These are phyloP conservation scores for Papilio helenus DNA, from an alignment of 1,140 invertebrate genomes.

Conservation along the genomic window DNA sequence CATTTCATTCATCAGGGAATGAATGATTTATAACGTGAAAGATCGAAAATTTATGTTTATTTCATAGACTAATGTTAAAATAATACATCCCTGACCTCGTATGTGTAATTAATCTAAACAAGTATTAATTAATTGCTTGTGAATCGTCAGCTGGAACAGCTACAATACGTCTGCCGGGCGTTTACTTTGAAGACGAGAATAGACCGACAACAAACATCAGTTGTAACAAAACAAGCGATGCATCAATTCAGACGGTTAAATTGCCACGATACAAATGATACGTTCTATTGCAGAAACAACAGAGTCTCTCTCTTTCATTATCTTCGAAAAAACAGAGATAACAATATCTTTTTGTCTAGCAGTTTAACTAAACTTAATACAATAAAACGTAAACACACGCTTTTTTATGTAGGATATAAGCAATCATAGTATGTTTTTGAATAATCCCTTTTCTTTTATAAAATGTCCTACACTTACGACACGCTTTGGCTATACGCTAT, in stretches of 20 bases:
- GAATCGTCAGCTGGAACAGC: neutral
- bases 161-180: neutral
- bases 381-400: no score
- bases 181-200: slow-evolving; percentile 16
- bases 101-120: neutral
- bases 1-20: neutral
- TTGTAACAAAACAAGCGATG: slow-evolving; percentile 12
- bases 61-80: neutral
- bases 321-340: no score
- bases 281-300: neutral
- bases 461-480: no score
- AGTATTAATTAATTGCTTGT: slow-evolving; percentile 3
- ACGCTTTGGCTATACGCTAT: no score
- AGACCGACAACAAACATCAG: slow-evolving; percentile 3
- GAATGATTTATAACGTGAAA: neutral
- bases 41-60: neutral
- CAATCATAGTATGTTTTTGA: no score
- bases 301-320: no score
- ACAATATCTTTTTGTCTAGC: no score
- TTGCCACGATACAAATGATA: neutral
- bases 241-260: neutral
- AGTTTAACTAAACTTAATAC: no score
- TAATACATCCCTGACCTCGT: neutral
- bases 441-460: no score
- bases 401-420: no score